phyloP scores from a whole-genome alignment of 2,797 vertebrate species.

The Bradypus variegatus region DNA sequence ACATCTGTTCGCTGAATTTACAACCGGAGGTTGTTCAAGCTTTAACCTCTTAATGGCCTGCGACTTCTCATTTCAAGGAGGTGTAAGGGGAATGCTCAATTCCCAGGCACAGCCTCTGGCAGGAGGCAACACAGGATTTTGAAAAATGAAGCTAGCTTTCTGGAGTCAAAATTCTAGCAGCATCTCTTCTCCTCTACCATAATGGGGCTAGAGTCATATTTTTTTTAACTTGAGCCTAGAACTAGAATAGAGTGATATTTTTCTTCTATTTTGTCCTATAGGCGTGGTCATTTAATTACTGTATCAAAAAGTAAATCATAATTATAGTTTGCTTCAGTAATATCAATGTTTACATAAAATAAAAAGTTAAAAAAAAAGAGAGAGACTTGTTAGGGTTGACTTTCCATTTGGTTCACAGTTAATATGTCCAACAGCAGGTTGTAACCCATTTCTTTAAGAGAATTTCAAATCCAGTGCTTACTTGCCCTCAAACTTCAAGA shows the following conservation, averaged over 20 bases:
- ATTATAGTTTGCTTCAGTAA: conserved; percentile 34
- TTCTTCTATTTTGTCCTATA: not conserved
- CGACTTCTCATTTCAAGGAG: too few relatives aligned
- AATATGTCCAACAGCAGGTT: not conserved
- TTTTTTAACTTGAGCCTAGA: conserved; percentile 18
- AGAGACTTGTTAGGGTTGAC: not conserved
- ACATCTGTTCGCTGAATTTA: too few relatives aligned
- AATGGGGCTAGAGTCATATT: not conserved
- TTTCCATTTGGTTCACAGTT: conserved; percentile 1
- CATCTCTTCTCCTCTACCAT: not conserved
- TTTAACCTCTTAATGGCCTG: too few relatives aligned
- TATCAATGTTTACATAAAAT: conserved; percentile 49
- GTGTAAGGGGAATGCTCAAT: too few relatives aligned
- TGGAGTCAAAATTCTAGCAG: not conserved
- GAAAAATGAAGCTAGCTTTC: conserved; percentile 5
- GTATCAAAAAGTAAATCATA: conserved; percentile 40
- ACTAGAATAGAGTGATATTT: not conserved
- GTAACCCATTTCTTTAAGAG: not conserved
- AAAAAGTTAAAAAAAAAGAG: conserved; percentile 4
- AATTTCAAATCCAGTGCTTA: conserved; percentile 33
- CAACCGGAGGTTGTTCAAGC: too few relatives aligned
- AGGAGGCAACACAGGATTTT: too few relatives aligned
- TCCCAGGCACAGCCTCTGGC: too few relatives aligned
- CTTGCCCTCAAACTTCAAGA: conserved; percentile 13
- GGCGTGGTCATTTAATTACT: conserved; percentile 30